These are phyloP conservation scores for Hucho hucho DNA, from an alignment of 2,113 vertebrate genomes.

Conservation along the genomic window DNA sequence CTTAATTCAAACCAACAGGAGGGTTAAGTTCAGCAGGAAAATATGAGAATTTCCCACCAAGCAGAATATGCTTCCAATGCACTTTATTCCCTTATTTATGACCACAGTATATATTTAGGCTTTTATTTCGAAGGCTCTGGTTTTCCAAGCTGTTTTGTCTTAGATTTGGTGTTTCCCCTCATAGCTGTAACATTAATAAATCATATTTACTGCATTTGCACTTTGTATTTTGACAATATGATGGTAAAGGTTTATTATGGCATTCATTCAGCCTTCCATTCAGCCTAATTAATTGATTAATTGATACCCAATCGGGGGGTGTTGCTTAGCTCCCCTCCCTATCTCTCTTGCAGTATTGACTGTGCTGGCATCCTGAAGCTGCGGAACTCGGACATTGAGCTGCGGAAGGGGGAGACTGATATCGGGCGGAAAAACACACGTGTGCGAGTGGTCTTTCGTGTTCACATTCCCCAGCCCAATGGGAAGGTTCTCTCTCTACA, in stretches of 20 bases:
- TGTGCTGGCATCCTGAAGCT: constrained; percentile 98
- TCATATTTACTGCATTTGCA: constrained; percentile 48
- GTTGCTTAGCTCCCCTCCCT: constrained; percentile 17
- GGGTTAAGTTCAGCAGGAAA: constrained; percentile 41
- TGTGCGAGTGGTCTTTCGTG: constrained; percentile 94
- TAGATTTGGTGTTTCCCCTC: constrained; percentile 36
- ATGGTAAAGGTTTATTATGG: constrained; percentile 47
- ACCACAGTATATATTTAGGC: constrained; percentile 26
- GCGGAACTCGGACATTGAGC: constrained; percentile 98
- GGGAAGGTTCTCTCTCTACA: constrained; percentile 96
- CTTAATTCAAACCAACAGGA: constrained; percentile 52
- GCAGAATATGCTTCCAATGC: constrained; percentile 19
- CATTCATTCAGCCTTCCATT: constrained; percentile 40
- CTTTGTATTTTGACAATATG: constrained; percentile 32
- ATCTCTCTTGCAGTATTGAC: constrained; percentile 83
- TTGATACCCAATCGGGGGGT: constrained; percentile 22
- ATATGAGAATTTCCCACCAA: constrained; percentile 41
- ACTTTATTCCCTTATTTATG: constrained; percentile 39
- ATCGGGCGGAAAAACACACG: constrained; percentile 98
- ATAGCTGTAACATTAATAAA: constrained; percentile 46
- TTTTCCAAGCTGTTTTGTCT: constrained; percentile 9
- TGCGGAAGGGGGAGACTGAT: constrained; percentile 97
- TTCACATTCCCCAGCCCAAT: constrained; percentile 93
- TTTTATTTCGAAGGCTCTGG: constrained; percentile 10
- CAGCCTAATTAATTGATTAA: constrained; percentile 23